Evolutionary conservation across 30 jellyfish, hydroid and myxozoan genomes (phyloP), one percentile per base, ranked within the genome.

Genomic region (Cassiopea xamachana): DNA sequence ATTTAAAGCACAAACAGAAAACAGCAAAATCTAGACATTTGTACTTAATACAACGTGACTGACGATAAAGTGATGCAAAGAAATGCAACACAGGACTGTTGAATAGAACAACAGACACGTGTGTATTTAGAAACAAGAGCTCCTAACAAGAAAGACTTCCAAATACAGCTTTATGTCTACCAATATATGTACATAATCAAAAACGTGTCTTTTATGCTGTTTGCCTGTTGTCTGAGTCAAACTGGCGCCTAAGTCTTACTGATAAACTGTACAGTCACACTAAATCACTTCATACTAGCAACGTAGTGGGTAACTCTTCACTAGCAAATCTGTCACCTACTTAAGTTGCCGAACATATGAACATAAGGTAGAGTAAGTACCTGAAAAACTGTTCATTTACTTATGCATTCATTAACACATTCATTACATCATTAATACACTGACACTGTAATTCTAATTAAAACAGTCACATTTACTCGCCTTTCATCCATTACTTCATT

Each of bases 41-140:
- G 19, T 64, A 16, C 27, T 17, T 5, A 64, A 16, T 5, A 17
- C 74, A 64, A 17, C 74, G 43, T 17, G 43, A 64, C 19, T 2
- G 2, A 27, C 43, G 74, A 64, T 64, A 71, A 71, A 43, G 80
- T 55, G 80, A 14, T 51, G 80, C 39, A 27, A 27, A 27, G 80
- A 71, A 55, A 43, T 8, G 15, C 58, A 19, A 7, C n/a, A 1
- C 4, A 12, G 7, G 39, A n/a, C 51, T 71, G 55, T 27, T 16
- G 39, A 71, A 71, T 71, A 71, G 80, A 71, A 12, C n/a, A 39
- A 6, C 80, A 71, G 80, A 71, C 58, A 71, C 55, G 2, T 71
- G 5, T 64, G 43, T 14, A 17, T 64, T 64, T 64, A 64, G 43
- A 64, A 64, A 64, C 74, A 17, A 16, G 74, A 13, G 2, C 15